phyloP scores from a whole-genome alignment of 2,113 vertebrate species.

The Aviceda subcristata region DNA sequence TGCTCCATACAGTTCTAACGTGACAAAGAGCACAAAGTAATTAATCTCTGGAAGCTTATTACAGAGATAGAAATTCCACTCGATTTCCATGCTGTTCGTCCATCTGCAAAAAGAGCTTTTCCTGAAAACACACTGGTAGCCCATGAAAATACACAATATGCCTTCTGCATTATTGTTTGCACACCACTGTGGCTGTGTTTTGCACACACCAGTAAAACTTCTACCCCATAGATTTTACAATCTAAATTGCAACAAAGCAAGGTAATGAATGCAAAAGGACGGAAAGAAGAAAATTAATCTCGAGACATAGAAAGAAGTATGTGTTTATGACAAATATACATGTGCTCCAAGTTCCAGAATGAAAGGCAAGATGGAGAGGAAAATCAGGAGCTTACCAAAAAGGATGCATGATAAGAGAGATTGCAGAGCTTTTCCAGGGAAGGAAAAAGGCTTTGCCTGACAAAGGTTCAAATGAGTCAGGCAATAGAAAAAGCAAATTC shows the following conservation, averaged over 20 bases:
- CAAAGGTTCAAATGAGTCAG: background rate
- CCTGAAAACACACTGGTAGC: background rate
- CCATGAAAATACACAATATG: background rate
- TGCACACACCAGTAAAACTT: background rate
- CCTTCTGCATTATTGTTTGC: background rate
- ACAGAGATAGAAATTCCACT: background rate
- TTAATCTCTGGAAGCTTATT: background rate
- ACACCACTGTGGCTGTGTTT: background rate
- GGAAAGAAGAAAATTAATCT: background rate
- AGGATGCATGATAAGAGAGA: background rate
- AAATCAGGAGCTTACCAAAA: background rate
- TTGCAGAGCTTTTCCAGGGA: background rate
- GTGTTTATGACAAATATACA: background rate
- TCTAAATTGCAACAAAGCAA: background rate
- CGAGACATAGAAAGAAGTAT: background rate
- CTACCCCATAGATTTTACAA: background rate
- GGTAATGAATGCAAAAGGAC: background rate
- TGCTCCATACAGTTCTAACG: rapidly evolving
- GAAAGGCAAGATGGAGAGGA: background rate
- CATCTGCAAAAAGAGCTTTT: background rate
- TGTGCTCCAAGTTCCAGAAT: background rate
- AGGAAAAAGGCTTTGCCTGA: background rate
- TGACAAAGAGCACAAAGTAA: background rate
- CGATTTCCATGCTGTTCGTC: background rate
- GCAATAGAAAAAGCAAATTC: background rate